Evolutionary conservation across 2,888 invertebrate species (phyloP).

Genomic region (Salticus scenicus): DNA sequence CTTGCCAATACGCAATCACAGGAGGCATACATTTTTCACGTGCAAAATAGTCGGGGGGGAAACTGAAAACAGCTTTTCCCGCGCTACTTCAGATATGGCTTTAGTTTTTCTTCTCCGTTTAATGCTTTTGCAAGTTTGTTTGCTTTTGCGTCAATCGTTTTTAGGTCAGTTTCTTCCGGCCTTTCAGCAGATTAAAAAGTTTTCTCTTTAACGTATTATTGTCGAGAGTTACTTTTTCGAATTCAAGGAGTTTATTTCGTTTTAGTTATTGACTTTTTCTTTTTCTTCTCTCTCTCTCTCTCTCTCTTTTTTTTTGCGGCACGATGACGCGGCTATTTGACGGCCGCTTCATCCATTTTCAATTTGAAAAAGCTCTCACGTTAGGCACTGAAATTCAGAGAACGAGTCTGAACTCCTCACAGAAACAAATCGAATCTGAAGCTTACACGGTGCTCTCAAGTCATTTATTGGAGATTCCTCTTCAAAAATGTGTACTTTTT

Average conservation of each 20-base stretch:
- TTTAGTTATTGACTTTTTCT: neutral
- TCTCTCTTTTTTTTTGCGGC: constrained; percentile 24
- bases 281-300: neutral
- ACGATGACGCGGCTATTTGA: constrained; percentile 66
- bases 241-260: constrained; percentile 53
- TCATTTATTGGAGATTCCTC: constrained; percentile 25
- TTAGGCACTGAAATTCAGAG: constrained; percentile 43
- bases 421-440: constrained; percentile 58
- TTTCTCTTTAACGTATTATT: constrained; percentile 70
- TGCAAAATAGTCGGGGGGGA: constrained; percentile 54
- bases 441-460: neutral
- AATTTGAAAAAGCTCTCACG: constrained; percentile 54
- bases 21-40: constrained; percentile 67
- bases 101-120: constrained; percentile 47
- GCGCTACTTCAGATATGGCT: constrained; percentile 46
- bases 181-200: constrained; percentile 71
- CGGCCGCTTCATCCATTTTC: constrained; percentile 49
- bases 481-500: constrained; percentile 36
- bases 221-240: constrained; percentile 63
- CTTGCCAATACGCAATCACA: constrained; percentile 68
- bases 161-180: constrained; percentile 61
- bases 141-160: constrained; percentile 62
- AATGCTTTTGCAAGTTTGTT: constrained; percentile 68
- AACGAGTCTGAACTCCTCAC: constrained; percentile 33
- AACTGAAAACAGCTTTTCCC: constrained; percentile 52